A percentile compares a stretch with the other conserved stretches of the same genome.
phyloP scores from a whole-genome alignment of 2,113 vertebrate species.

The Anguilla japonica region DNA sequence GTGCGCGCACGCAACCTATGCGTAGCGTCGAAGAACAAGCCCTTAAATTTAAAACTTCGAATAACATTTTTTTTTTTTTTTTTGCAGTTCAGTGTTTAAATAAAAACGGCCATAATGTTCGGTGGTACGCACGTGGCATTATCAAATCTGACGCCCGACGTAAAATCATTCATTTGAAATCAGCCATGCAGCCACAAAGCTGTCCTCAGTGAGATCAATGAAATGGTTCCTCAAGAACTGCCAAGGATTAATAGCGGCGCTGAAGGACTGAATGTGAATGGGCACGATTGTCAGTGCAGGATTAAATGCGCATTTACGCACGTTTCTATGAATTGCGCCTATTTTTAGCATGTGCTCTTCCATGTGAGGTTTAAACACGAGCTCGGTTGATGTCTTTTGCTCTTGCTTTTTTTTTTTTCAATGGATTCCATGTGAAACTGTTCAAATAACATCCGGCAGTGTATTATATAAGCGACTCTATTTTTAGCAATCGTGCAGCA shows the following conservation, averaged over 20 bases:
- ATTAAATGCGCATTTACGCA: neutral
- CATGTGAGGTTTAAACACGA: neutral
- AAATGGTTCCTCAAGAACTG: neutral
- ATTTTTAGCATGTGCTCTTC: neutral
- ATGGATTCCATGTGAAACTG: neutral
- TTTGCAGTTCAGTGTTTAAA: neutral
- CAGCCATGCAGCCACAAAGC: neutral
- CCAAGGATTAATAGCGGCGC: neutral
- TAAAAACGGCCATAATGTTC: neutral
- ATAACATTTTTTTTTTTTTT: neutral
- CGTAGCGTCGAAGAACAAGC: neutral
- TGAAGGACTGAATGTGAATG: neutral
- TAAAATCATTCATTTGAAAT: neutral
- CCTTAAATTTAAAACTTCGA: neutral
- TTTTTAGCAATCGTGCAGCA: slow-evolving; percentile 2
- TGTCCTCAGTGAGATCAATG: neutral
- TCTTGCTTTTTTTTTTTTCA: neutral
- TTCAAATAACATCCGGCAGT: slow-evolving; percentile 6
- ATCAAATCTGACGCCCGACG: neutral
- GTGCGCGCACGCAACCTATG: neutral
- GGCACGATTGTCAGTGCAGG: neutral
- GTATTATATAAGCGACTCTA: slow-evolving; percentile 24
- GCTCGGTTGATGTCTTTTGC: neutral
- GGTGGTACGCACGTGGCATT: neutral
- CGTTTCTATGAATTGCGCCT: neutral